phyloP scores from a whole-genome alignment of 2,797 vertebrate genomes.

The Podarcis lilfordi region DNA sequence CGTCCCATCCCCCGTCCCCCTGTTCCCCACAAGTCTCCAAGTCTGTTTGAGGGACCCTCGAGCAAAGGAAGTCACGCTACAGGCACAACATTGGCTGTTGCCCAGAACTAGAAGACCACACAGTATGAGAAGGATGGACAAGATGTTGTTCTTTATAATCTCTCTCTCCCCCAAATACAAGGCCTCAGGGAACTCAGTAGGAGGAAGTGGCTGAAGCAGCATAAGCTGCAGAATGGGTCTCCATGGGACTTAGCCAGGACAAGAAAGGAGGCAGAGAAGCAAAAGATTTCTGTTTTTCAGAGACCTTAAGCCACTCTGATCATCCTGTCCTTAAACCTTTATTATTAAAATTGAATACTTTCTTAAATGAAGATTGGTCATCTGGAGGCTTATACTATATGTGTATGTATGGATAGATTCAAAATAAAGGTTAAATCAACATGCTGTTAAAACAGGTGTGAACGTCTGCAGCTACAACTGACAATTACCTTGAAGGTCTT shows the following conservation, averaged over 20 bases:
- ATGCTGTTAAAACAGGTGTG: not conserved
- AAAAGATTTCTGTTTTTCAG: not conserved
- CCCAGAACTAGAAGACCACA: not conserved
- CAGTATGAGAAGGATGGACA: not conserved
- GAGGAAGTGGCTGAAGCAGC: not conserved
- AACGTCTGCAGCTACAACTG: not conserved
- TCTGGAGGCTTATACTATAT: not conserved
- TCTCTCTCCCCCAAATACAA: not conserved
- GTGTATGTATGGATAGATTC: not conserved
- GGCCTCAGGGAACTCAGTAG: not conserved
- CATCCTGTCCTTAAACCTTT: not conserved
- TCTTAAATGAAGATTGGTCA: not conserved
- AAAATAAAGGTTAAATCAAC: not conserved
- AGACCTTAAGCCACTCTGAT: not conserved
- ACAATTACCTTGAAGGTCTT: slow-evolving; percentile 85
- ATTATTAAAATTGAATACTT: not conserved
- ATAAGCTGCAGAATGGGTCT: not conserved
- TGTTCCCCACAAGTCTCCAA: no score
- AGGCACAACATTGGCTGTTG: no score
- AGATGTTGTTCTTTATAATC: not conserved
- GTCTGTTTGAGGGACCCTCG: no score
- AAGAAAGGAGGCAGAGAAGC: not conserved
- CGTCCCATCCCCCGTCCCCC: no score
- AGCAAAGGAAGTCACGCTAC: no score
- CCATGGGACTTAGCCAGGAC: not conserved